Conservation (phyloP, 2,888 invertebrate genomes). For the Chydorus sphaericus region DNA sequence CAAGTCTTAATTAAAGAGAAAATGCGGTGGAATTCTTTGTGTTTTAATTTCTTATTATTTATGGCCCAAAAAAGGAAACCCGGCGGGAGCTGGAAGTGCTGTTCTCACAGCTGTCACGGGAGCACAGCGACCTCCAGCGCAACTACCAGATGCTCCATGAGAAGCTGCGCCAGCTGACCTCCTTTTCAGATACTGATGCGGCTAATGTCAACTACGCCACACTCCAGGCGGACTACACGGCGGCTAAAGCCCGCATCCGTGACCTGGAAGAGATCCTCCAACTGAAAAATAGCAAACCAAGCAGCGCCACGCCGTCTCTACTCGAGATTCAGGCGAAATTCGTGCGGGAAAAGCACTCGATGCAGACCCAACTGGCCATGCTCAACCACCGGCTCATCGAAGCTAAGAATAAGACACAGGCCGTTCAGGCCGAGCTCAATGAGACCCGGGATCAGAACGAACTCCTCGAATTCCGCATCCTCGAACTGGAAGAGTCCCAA, state of each 20-base stretch:
- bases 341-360: constrained; percentile 5
- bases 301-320: background rate
- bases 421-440: constrained; percentile 47
- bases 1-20: too few relatives aligned
- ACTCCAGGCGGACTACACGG: background rate
- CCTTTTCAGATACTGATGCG: background rate
- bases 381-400: background rate
- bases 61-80: background rate
- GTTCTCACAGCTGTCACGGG: constrained; percentile 15
- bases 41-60: background rate
- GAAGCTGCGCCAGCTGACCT: constrained; percentile 10
- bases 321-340: constrained; percentile 10
- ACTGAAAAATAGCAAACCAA: background rate
- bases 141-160: constrained; percentile 18
- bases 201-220: constrained; percentile 2
- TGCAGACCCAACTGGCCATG: constrained; percentile 2
- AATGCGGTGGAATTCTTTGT: too few relatives aligned
- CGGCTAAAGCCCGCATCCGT: constrained; percentile 6
- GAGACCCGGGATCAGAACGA: constrained; percentile 66
- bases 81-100: constrained; percentile 13
- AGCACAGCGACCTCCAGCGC: constrained; percentile 18
- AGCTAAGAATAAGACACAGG: constrained; percentile 25
- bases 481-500: constrained; percentile 47
- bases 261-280: constrained; percentile 11
- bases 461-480: constrained; percentile 58